These are phyloP conservation scores for Ostrea denselamellosa DNA, from an alignment of 1,140 invertebrate genomes.

Conservation along the genomic window DNA sequence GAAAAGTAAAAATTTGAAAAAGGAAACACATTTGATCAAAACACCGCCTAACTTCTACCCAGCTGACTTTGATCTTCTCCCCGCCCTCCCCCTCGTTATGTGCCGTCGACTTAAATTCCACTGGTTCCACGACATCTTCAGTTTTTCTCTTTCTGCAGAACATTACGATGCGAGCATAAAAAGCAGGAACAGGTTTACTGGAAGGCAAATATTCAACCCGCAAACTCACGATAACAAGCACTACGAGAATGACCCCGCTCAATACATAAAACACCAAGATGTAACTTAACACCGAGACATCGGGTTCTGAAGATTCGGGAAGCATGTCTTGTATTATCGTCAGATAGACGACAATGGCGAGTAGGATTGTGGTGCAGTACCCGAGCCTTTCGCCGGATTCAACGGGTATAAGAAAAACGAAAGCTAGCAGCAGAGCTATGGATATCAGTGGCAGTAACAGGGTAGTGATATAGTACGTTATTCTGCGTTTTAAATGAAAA, in stretches of 20 bases:
- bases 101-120: neutral
- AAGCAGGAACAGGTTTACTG: neutral
- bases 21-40: neutral
- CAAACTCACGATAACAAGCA: neutral
- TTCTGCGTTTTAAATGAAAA: slow-evolving; percentile 64
- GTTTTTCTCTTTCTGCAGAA: neutral
- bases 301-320: slow-evolving; percentile 79
- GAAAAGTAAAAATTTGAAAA: no score
- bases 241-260: neutral
- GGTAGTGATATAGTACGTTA: slow-evolving; percentile 76
- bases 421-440: slow-evolving; percentile 80
- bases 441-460: slow-evolving; percentile 81
- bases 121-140: neutral
- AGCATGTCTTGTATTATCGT: slow-evolving; percentile 81
- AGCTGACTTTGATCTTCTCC: neutral
- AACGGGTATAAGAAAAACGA: slow-evolving; percentile 82
- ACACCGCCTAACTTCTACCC: neutral
- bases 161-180: neutral
- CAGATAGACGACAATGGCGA: slow-evolving; percentile 82
- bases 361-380: slow-evolving; percentile 81
- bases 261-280: neutral
- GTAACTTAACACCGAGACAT: slow-evolving; percentile 25
- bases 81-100: neutral
- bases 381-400: slow-evolving; percentile 82
- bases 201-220: neutral